A percentile compares a stretch with the other conserved stretches of the same genome.
Evolutionary conservation across 2,113 vertebrate species (phyloP).

Genomic region (Anarhynchus alexandrinus): DNA sequence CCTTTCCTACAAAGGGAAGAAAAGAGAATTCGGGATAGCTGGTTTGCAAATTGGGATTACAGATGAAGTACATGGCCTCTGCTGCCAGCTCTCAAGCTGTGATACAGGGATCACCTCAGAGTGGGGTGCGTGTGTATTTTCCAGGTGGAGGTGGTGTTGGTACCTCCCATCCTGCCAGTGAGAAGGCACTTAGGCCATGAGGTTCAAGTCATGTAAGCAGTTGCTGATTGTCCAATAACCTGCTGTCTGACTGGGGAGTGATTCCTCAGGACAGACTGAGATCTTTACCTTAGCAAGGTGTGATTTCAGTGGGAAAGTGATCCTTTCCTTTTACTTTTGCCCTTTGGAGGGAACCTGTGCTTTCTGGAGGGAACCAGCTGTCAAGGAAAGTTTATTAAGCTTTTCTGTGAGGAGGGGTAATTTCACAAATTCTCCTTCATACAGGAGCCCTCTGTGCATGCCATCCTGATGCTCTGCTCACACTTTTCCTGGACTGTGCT

Average conservation of each 20-base stretch:
- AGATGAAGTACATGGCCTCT: neutral
- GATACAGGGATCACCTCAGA: neutral
- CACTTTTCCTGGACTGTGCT: neutral
- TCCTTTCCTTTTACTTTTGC: neutral
- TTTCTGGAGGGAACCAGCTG: neutral
- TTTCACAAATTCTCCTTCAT: neutral
- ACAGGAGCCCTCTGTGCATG: neutral
- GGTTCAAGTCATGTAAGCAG: neutral
- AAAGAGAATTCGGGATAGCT: neutral
- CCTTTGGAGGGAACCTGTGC: neutral
- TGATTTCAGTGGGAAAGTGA: neutral
- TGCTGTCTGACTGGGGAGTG: neutral
- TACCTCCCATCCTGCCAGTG: too few species aligned
- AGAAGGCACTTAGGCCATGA: neutral
- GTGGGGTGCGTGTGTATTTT: neutral
- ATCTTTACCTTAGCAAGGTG: neutral
- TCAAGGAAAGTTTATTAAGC: neutral
- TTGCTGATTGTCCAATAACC: neutral
- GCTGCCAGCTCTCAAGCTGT: neutral
- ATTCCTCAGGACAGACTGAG: neutral
- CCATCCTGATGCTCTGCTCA: neutral
- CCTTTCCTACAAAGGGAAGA: neutral
- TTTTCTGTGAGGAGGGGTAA: neutral
- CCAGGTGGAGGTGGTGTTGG: neutral
- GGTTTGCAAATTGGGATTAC: neutral